Evolutionary conservation across 2,888 invertebrate genomes (phyloP), one percentile per base, ranked within the genome.

Genomic region (Alitta virens): DNA sequence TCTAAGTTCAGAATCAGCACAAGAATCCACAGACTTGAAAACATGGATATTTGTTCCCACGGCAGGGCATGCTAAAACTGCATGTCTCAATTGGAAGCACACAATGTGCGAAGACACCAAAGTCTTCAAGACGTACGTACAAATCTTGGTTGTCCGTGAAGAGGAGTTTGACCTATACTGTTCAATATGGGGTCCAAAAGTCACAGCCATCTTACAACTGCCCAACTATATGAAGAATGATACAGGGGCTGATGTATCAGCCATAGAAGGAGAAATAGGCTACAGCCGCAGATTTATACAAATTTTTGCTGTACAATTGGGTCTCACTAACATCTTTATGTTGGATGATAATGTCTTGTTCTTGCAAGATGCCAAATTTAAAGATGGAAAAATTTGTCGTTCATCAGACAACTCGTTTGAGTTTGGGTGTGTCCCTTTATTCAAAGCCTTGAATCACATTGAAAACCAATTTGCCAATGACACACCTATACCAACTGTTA

Each of bases 251-350:
- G 51, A 51, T 18, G 40, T 46, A 24, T 51, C 23, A 21, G 5
- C 55, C n/a, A 12, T 33, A 33, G 33, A 33, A 33, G 51, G 63
- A 27, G 63, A 56, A 1, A 49, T 63, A 14, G 63, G 63, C 7
- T 63, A 56, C 26, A 56, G 60, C 3, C n/a, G 65, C n/a, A 26
- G 53, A 2, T 65, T 65, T 53, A 63, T 63, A 9, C 65, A 65
- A 18, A n/a, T 24, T 21, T 60, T 65, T 59, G 62, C 65, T 2
- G 40, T 63, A 26, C 2, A 3, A 2, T 52, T 50, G 12, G n/a
- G 43, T 1, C 50, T 59, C 12, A 9, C n/a, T 26, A 46, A 23
- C 14, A 52, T 65, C n/a, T 62, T 64, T 40, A 53, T 64, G 43
- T 0, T 64, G 12, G 64, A 64, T 38, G 64, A 64, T 46, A 64